Evolutionary conservation across 2,797 vertebrate genomes (phyloP).

Genomic region (Hafferia zeledoni): DNA sequence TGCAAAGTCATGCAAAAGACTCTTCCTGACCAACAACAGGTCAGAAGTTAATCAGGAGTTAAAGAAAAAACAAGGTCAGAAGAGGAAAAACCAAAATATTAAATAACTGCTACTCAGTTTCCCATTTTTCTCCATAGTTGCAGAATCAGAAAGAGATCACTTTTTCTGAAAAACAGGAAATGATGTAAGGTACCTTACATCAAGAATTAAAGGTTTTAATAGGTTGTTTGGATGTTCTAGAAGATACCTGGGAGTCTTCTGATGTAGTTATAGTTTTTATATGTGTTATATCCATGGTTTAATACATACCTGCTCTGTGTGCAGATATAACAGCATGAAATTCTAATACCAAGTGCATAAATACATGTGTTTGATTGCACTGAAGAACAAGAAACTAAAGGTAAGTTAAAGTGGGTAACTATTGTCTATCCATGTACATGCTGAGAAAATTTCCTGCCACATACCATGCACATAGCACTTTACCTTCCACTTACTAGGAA

Average conservation of each 20-base stretch:
- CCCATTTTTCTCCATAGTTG: background rate
- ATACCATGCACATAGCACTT: background rate
- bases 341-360: background rate
- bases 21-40: constrained; percentile 9
- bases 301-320: background rate
- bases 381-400: background rate
- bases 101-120: background rate
- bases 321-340: background rate
- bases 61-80: background rate
- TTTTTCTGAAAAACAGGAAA: constrained; percentile 4
- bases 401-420: background rate
- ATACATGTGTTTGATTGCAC: background rate
- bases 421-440: background rate
- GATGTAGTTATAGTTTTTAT: background rate
- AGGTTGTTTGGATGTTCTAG: background rate
- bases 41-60: accelerated
- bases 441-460: background rate
- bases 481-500: background rate
- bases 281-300: background rate
- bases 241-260: background rate
- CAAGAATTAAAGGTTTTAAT: background rate
- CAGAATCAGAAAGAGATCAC: background rate
- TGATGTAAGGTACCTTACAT: background rate
- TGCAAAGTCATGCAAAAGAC: background rate
- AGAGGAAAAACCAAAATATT: background rate